Evolutionary conservation across 2,113 vertebrate species (phyloP).

Genomic region (Heterotis niloticus): DNA sequence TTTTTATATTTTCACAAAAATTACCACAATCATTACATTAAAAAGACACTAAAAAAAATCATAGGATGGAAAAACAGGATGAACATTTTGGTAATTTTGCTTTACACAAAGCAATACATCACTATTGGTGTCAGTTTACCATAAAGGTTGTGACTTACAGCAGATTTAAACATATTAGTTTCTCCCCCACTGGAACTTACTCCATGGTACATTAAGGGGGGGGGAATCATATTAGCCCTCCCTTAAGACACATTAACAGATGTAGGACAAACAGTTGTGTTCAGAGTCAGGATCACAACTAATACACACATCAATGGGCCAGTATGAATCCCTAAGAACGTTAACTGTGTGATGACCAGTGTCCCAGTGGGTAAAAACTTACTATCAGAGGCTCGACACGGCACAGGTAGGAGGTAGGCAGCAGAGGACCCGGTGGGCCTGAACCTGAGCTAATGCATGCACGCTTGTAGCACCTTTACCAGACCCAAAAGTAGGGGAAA

Average conservation of each 20-base stretch:
- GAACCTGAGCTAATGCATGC: constrained; percentile 59
- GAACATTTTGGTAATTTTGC: too few species aligned
- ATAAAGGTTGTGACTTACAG: background rate
- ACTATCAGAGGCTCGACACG: constrained; percentile 49
- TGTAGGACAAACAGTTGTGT: background rate
- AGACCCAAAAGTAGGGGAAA: constrained; percentile 33
- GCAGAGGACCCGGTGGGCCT: constrained; percentile 42
- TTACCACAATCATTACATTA: constrained; percentile 18
- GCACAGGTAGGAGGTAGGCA: constrained; percentile 61
- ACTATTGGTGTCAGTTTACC: too few species aligned
- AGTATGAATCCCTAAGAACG: constrained; percentile 30
- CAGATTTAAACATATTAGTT: background rate
- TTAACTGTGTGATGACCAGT: constrained; percentile 3
- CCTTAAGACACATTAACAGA: background rate
- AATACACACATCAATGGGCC: too few species aligned
- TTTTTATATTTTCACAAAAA: too few species aligned
- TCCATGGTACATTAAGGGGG: too few species aligned
- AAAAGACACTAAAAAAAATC: constrained; percentile 6
- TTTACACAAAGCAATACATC: too few species aligned
- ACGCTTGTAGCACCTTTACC: constrained; percentile 39
- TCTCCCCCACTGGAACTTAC: background rate
- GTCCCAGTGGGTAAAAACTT: background rate
- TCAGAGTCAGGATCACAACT: background rate
- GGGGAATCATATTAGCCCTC: background rate
- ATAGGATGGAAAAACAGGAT: background rate